phyloP scores from a whole-genome alignment of 2,888 invertebrate species.

The Diaphora mendica region DNA sequence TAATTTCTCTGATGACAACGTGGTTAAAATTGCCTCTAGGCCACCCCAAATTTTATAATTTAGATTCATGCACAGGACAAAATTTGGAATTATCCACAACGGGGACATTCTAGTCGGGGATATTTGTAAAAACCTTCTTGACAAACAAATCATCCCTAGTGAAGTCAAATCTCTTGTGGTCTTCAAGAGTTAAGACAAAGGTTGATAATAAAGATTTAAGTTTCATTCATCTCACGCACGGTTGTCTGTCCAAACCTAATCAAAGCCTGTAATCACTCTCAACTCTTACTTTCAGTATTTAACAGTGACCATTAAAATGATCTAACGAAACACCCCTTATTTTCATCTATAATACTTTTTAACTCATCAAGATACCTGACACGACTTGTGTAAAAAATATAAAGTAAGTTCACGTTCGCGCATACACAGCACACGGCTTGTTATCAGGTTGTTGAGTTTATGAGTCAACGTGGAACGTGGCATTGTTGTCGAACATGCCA shows the following conservation, averaged over 20 bases:
- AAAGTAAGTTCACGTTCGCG: neutral
- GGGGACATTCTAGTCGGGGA: no score
- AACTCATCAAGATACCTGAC: neutral
- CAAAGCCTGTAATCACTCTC: no score
- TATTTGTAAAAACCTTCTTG: no score
- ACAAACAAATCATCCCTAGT: no score
- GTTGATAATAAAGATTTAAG: neutral
- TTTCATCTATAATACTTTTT: neutral
- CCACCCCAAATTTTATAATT: no score
- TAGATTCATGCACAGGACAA: no score
- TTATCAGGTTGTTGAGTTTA: neutral
- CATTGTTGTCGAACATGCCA: constrained; percentile 28
- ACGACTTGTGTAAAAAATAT: neutral
- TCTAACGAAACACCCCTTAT: neutral
- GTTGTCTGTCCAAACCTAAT: no score
- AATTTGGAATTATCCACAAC: no score
- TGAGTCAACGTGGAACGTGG: constrained; percentile 9
- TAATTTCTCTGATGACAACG: no score
- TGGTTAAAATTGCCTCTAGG: no score
- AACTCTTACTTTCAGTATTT: no score
- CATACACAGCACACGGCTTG: neutral
- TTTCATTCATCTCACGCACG: neutral
- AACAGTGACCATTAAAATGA: neutral
- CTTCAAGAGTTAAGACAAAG: neutral
- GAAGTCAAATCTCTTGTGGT: neutral